Evolutionary conservation across 2,113 vertebrate genomes (phyloP).

Genomic region (Dicentrarchus labrax): DNA sequence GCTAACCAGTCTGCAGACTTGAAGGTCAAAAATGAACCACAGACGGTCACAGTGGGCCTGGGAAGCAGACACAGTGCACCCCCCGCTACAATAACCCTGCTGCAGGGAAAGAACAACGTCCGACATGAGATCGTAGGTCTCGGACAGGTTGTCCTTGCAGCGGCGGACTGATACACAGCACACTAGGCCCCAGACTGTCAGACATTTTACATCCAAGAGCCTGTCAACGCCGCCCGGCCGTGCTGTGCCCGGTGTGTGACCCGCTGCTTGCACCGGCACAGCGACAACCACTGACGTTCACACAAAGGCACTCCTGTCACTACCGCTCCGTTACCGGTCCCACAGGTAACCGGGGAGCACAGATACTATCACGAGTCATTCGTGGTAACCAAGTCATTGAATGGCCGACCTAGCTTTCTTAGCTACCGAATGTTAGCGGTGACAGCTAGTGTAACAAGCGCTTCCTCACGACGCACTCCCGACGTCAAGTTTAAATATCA

Average conservation of each 20-base stretch:
- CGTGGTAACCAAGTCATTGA: conserved; percentile 43
- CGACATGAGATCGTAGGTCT: background rate
- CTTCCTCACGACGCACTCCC: background rate
- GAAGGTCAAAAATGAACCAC: conserved; percentile 76
- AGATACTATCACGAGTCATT: background rate
- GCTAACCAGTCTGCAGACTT: conserved; percentile 66
- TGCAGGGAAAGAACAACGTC: background rate
- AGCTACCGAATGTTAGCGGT: conserved; percentile 45
- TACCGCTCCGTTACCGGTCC: no score
- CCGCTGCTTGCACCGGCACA: background rate
- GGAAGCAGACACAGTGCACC: background rate
- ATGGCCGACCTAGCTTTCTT: conserved; percentile 59
- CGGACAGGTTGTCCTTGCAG: conserved; percentile 17
- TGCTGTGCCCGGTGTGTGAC: background rate
- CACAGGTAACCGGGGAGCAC: rapidly evolving
- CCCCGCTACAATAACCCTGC: background rate
- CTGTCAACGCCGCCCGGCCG: conserved; percentile 14
- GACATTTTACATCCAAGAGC: conserved; percentile 65
- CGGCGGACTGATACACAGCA: background rate
- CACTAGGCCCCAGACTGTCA: conserved; percentile 57
- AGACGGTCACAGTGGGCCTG: conserved; percentile 7
- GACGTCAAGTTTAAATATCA: background rate
- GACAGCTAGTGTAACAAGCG: conserved; percentile 19
- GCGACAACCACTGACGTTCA: background rate
- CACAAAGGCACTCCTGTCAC: rapidly evolving